Conservation (phyloP, 2,797 vertebrate genomes). For the Crenuchus spilurus region DNA sequence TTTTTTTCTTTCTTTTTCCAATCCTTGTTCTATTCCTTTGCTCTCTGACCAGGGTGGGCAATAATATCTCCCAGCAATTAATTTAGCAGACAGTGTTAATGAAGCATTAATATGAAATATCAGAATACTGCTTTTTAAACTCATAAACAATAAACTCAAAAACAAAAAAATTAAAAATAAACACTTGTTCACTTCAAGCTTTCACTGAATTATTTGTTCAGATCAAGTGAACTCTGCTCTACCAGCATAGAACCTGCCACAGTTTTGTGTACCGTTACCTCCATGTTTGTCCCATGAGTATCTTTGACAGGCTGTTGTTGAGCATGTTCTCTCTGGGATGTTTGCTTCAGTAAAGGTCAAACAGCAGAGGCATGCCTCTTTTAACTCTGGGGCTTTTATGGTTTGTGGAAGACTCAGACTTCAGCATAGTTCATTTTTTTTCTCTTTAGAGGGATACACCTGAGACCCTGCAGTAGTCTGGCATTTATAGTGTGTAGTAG, state of each 20-base stretch:
- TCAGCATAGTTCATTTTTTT: not conserved
- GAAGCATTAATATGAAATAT: too few relatives aligned
- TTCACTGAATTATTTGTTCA: not conserved
- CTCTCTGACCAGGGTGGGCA: too few relatives aligned
- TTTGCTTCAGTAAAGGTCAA: not conserved
- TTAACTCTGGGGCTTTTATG: not conserved
- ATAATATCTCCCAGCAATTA: too few relatives aligned
- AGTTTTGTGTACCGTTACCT: not conserved
- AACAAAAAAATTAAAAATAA: too few relatives aligned
- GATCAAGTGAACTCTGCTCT: not conserved
- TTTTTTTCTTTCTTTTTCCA: too few relatives aligned
- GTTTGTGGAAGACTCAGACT: not conserved
- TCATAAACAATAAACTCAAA: too few relatives aligned
- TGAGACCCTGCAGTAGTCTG: not conserved
- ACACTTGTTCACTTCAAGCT: not conserved
- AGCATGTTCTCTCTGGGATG: not conserved
- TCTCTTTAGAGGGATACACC: not conserved
- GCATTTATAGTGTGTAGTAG: not conserved
- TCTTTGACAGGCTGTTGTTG: not conserved
- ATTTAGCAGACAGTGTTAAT: too few relatives aligned
- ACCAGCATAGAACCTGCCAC: not conserved
- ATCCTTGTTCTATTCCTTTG: too few relatives aligned
- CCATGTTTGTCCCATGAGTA: not conserved
- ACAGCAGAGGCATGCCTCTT: not conserved
- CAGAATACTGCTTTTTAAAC: too few relatives aligned